Evolutionary conservation across 35 echinoderm and acorn worm genomes (phyloP), one percentile per base, ranked within the genome.

Genomic region (Chiridota heheva): DNA sequence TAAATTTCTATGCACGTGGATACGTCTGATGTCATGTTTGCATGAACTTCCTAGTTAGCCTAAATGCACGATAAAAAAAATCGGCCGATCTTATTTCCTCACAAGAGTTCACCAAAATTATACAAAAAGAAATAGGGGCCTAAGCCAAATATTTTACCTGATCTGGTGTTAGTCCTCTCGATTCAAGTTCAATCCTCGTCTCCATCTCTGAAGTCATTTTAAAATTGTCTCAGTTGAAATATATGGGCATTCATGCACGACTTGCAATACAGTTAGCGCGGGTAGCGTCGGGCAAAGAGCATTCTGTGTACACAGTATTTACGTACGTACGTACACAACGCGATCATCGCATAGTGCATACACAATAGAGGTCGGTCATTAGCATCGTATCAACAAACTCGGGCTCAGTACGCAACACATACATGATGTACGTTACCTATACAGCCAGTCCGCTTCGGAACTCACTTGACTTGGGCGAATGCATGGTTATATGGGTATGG

Each of bases 301-400:
- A 69, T 6, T 36, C 33, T 20, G 8, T 29, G 7, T 69, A 69
- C 65, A 39, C 22, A 36, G 34, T 67, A 36, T 36, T 33, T 24
- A 15, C 37, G 40, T 20, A 36, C 2, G 24, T 22, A 70, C 67
- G 36, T 70, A 39, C 22, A 32, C 33, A 32, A 22, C 24, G 25
- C 42, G 67, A 70, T 70, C 18, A 22, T 70, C 34, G 60, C 35
- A 72, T 46, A 40, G 17, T 56, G 58, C 72, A 38, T 58, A 78
- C 75, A 22, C 48, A 13, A 53, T 53, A 78, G 51, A 78, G 62
- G 58, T 42, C 58, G 75, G 75, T 78, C 75, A 78, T 78, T 78
- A 78, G 75, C 75, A 78, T 78, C n/a, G n/a, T n/a, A n/a, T n/a
- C n/a, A n/a, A n/a, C 51, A 78, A 78, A 49, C 75, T 34, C 18